Percentiles rank a stretch among this genome's conserved stretches.
phyloP scores from a whole-genome alignment of 2,888 invertebrate genomes.

The Bimastos eiseni region DNA sequence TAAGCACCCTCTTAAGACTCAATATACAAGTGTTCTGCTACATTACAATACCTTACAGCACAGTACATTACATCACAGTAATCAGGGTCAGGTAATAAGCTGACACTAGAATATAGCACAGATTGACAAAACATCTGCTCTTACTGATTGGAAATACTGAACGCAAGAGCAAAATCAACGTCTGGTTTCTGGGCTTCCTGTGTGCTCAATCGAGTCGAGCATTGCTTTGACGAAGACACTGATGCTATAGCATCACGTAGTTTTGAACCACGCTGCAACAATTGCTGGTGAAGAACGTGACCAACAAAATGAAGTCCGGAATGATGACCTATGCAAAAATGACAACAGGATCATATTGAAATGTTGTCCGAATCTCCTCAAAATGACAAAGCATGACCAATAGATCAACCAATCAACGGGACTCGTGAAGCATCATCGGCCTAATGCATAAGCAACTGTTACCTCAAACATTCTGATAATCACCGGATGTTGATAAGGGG shows the following conservation, averaged over 20 bases:
- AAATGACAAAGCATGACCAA: not conserved
- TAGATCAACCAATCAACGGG: no score
- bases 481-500: no score
- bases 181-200: not conserved
- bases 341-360: not conserved
- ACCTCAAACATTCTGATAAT: no score
- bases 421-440: no score
- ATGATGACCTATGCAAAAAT: not conserved
- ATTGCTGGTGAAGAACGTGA: not conserved
- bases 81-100: not conserved
- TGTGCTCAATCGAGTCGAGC: not conserved
- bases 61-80: not conserved
- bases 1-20: no score
- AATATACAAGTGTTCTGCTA: no score
- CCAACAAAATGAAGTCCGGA: not conserved
- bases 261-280: not conserved
- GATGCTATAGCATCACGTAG: not conserved
- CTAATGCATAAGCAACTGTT: no score
- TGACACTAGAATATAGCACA: not conserved
- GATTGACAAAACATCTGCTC: not conserved
- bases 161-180: not conserved
- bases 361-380: not conserved
- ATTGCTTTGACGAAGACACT: not conserved
- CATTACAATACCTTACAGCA: no score
- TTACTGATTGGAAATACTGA: slow-evolving; percentile 2